phyloP scores from a whole-genome alignment of 2,888 invertebrate genomes.

The Coenonympha glycerion region DNA sequence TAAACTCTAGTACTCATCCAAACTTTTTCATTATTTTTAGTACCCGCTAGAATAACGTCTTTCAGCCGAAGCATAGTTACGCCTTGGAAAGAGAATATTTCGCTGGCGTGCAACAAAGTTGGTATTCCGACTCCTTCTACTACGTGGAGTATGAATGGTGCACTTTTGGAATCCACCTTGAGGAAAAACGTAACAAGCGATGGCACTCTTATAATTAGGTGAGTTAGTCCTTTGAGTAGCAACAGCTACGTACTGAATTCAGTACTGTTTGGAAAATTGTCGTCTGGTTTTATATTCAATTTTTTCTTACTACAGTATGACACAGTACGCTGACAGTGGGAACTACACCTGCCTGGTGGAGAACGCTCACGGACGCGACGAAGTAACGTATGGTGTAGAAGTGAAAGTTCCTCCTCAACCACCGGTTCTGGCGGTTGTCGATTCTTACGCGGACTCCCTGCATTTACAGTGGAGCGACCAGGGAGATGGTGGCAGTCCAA shows the following conservation, averaged over 20 bases:
- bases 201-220: conserved; percentile 85
- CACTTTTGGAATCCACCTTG: conserved; percentile 81
- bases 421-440: conserved; percentile 86
- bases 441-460: conserved; percentile 88
- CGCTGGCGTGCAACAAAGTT: conserved; percentile 88
- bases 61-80: conserved; percentile 86
- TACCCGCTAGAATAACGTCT: conserved; percentile 91
- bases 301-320: conserved; percentile 52
- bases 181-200: conserved; percentile 80
- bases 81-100: conserved; percentile 92
- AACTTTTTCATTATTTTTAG: conserved; percentile 49
- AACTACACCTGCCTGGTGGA: conserved; percentile 93
- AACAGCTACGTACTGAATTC: too few relatives aligned
- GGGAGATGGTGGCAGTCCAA: conserved; percentile 87
- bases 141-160: conserved; percentile 87
- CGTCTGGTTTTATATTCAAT: background rate
- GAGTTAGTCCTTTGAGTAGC: conserved; percentile 35
- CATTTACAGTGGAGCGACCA: conserved; percentile 88
- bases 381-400: conserved; percentile 85
- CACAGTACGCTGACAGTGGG: conserved; percentile 88
- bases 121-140: conserved; percentile 87
- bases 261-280: too few relatives aligned
- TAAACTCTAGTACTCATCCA: too few relatives aligned
- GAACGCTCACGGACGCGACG: conserved; percentile 88
- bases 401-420: conserved; percentile 90